Evolutionary conservation across 1,140 invertebrate genomes (phyloP).

Genomic region (Potamilus streckersoni): DNA sequence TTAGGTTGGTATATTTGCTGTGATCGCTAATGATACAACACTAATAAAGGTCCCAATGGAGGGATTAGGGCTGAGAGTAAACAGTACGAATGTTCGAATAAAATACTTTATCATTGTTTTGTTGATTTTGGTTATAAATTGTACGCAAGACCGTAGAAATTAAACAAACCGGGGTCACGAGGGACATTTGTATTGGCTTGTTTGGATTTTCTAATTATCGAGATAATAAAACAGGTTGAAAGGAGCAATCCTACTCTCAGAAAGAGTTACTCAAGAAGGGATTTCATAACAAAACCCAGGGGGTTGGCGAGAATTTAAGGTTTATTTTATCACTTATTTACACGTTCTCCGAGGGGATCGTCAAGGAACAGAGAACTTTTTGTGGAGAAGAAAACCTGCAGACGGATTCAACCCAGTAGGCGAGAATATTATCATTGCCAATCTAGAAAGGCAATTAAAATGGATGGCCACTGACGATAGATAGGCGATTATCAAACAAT

Average conservation of each 20-base stretch:
- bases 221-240: slow-evolving; percentile 1
- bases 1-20: slow-evolving; percentile 31
- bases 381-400: too few relatives aligned
- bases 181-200: slow-evolving; percentile 7
- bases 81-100: slow-evolving; percentile 1
- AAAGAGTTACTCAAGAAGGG: background rate
- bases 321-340: background rate
- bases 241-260: background rate
- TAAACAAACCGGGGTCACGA: slow-evolving; percentile 11
- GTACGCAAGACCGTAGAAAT: slow-evolving; percentile 8
- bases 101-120: slow-evolving; percentile 27
- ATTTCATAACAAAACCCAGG: background rate
- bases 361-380: too few relatives aligned
- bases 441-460: too few relatives aligned
- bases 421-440: too few relatives aligned
- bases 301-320: background rate
- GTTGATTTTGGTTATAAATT: slow-evolving; percentile 27
- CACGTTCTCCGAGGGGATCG: too few relatives aligned
- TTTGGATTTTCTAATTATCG: background rate
- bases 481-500: too few relatives aligned
- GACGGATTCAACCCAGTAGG: too few relatives aligned
- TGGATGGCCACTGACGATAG: too few relatives aligned
- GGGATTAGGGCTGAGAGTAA: slow-evolving; percentile 9
- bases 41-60: slow-evolving; percentile 26
- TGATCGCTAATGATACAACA: slow-evolving; percentile 28